phyloP scores from a whole-genome alignment of 2,113 vertebrate genomes.

The Lasiurus borealis region DNA sequence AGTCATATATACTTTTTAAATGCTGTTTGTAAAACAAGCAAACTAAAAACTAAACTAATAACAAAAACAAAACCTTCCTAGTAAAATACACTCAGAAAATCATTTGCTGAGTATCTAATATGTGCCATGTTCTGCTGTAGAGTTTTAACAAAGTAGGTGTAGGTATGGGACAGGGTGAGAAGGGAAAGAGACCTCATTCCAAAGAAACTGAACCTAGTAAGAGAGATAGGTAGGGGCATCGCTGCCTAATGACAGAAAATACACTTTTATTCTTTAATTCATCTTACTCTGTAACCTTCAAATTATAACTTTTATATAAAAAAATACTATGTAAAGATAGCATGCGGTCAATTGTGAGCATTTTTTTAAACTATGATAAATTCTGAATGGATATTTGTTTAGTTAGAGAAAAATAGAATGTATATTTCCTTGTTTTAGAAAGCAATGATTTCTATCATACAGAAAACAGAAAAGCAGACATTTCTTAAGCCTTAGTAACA shows the following conservation, averaged over 20 bases:
- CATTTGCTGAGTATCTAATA: background rate
- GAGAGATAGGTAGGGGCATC: background rate
- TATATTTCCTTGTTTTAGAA: background rate
- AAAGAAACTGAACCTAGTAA: background rate
- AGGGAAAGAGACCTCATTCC: background rate
- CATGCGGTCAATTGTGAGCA: background rate
- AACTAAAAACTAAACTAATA: background rate
- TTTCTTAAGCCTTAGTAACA: background rate
- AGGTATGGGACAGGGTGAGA: background rate
- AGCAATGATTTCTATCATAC: background rate
- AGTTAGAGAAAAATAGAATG: background rate
- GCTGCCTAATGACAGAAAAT: background rate
- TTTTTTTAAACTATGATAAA: constrained; percentile 1
- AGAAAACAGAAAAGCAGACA: constrained; percentile 12
- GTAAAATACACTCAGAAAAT: constrained; percentile 33
- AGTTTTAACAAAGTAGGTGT: background rate
- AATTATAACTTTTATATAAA: constrained; percentile 21
- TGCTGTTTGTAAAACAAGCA: constrained; percentile 9
- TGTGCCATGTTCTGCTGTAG: background rate
- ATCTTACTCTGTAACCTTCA: background rate
- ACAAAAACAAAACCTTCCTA: background rate
- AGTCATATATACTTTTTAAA: background rate
- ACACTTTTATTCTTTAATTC: constrained; percentile 41
- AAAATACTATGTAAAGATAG: background rate
- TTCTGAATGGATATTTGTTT: constrained; percentile 24